Conservation (phyloP, 1,140 invertebrate species). For the Caenorhabditis latens region DNA sequence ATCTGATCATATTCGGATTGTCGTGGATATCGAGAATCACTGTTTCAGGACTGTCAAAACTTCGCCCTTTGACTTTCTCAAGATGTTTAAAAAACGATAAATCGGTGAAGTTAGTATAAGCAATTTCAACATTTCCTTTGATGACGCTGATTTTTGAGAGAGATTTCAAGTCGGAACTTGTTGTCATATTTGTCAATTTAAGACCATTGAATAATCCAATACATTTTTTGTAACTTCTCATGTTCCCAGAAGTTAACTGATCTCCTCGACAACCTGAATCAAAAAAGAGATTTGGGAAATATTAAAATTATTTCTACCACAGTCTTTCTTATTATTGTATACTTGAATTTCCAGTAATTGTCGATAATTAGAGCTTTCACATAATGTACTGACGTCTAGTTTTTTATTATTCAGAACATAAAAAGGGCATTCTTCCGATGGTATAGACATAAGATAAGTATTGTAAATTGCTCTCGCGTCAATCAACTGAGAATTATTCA, state of each 20-base stretch:
- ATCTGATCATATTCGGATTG: not conserved
- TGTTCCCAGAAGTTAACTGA: not conserved
- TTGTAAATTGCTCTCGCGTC: not conserved
- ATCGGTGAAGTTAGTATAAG: not conserved
- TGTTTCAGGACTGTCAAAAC: not conserved
- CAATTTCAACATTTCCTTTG: conserved; percentile 7
- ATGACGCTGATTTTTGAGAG: not conserved
- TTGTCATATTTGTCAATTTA: not conserved
- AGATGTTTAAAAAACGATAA: not conserved
- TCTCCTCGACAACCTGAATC: not conserved
- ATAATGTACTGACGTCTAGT: not conserved
- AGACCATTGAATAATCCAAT: not conserved
- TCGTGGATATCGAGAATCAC: not conserved
- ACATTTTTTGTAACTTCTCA: not conserved
- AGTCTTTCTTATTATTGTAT: not conserved
- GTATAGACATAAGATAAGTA: not conserved
- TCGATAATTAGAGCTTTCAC: not conserved
- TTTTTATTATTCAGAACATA: not conserved
- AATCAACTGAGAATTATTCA: not conserved
- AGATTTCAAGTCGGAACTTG: not conserved
- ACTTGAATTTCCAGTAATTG: not conserved
- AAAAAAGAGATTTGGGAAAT: too few species aligned
- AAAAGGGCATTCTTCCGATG: not conserved
- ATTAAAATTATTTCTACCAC: not conserved
- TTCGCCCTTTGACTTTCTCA: not conserved